phyloP scores from a whole-genome alignment of 2,113 vertebrate species.

The Hylia prasina region DNA sequence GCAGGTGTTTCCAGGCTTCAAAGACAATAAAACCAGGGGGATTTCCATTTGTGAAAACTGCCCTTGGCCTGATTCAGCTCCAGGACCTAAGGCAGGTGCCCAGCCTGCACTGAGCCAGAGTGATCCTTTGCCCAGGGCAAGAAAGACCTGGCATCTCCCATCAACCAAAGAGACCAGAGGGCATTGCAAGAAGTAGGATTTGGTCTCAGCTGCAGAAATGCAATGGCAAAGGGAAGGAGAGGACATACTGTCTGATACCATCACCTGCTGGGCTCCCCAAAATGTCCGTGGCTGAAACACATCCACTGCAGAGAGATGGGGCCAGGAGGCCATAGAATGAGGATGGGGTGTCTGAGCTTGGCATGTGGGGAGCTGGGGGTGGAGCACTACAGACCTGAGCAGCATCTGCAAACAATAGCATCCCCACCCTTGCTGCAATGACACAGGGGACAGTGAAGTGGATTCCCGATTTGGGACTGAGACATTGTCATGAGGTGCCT shows the following conservation, averaged over 20 bases:
- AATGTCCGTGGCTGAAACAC: not conserved
- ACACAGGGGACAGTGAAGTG: not conserved
- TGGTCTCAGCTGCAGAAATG: not conserved
- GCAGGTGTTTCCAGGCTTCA: not conserved
- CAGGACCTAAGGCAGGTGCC: not conserved
- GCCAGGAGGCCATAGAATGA: not conserved
- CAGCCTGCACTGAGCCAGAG: not conserved
- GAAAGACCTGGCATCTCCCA: not conserved
- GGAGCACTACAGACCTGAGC: rapidly evolving
- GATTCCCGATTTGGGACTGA: rapidly evolving
- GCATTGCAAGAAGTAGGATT: not conserved
- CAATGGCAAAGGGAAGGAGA: not conserved
- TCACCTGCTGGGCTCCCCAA: not conserved
- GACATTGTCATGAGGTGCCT: not conserved
- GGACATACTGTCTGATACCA: not conserved
- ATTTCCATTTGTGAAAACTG: not conserved
- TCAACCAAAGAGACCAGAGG: not conserved
- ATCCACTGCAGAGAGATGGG: not conserved
- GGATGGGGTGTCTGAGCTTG: not conserved
- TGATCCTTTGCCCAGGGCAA: not conserved
- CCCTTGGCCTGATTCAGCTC: not conserved
- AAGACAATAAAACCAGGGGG: not conserved
- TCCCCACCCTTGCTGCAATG: not conserved
- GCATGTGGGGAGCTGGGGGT: not conserved
- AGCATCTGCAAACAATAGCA: not conserved